Conservation (phyloP, 2,797 vertebrate species). For the Anguilla pacifica region DNA sequence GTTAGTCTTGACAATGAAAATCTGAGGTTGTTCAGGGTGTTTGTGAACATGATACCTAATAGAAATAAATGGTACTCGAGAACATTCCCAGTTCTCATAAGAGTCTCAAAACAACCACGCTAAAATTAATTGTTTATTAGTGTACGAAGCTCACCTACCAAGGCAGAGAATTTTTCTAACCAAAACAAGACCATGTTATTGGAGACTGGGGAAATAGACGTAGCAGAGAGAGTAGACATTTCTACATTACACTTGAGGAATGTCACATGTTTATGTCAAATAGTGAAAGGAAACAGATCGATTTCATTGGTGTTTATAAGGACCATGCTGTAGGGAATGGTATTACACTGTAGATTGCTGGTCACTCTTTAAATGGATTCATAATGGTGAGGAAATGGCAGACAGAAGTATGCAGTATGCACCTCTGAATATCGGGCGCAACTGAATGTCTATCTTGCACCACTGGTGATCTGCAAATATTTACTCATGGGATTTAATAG, state of each 20-base stretch:
- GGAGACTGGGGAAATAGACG: background rate
- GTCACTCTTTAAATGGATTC: too few species aligned
- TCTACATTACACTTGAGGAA: too few species aligned
- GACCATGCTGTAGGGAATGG: too few species aligned
- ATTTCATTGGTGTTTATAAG: too few species aligned
- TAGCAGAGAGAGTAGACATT: background rate
- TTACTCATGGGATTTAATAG: background rate
- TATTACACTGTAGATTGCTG: too few species aligned
- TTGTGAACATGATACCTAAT: background rate
- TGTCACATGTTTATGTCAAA: too few species aligned
- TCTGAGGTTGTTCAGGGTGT: background rate
- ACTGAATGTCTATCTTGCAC: background rate
- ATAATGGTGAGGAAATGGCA: too few species aligned
- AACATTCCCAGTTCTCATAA: background rate
- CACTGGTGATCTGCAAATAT: background rate
- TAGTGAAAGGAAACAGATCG: too few species aligned
- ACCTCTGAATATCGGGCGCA: too few species aligned
- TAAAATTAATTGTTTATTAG: background rate
- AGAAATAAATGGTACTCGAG: background rate
- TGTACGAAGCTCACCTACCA: background rate
- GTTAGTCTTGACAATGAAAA: background rate
- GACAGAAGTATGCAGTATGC: too few species aligned
- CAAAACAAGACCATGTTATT: background rate
- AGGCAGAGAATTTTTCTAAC: background rate
- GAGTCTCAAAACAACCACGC: background rate